A percentile compares a stretch with the other conserved stretches of the same genome.
Conservation (phyloP, 1,140 invertebrate genomes). For the Orchesella cincta region DNA sequence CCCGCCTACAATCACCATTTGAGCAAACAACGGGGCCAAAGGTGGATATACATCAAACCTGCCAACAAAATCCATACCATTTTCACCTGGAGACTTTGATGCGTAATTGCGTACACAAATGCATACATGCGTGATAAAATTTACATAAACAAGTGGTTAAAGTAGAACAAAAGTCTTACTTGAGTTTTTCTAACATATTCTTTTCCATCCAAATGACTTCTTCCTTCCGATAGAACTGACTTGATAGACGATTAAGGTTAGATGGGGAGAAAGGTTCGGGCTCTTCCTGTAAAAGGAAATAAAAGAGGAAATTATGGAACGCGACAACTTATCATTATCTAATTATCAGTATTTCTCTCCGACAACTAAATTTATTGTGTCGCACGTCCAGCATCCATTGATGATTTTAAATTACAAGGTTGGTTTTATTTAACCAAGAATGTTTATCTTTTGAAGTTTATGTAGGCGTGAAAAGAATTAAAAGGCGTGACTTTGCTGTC, state of each 20-base stretch:
- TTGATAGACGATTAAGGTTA: background rate
- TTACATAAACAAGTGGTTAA: too few species aligned
- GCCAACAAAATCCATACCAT: background rate
- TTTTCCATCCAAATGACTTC: background rate
- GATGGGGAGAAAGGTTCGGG: background rate
- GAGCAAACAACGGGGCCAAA: background rate
- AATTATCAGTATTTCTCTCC: background rate
- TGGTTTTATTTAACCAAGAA: too few species aligned
- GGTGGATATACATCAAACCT: slow-evolving; percentile 8
- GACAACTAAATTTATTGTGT: background rate
- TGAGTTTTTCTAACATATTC: background rate
- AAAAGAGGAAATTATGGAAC: background rate
- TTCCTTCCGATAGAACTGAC: background rate
- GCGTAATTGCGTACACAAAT: too few species aligned
- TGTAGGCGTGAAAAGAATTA: too few species aligned
- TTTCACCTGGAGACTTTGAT: too few species aligned
- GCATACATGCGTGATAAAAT: too few species aligned
- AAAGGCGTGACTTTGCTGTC: too few species aligned
- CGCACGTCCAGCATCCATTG: too few species aligned
- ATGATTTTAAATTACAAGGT: too few species aligned
- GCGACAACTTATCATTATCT: background rate
- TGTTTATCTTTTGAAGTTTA: too few species aligned
- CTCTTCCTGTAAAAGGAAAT: background rate
- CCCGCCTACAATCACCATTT: background rate
- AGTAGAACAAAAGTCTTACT: too few species aligned